These are phyloP conservation scores for Takifugu bimaculatus DNA, from an alignment of 2,113 vertebrate genomes.

Conservation along the genomic window DNA sequence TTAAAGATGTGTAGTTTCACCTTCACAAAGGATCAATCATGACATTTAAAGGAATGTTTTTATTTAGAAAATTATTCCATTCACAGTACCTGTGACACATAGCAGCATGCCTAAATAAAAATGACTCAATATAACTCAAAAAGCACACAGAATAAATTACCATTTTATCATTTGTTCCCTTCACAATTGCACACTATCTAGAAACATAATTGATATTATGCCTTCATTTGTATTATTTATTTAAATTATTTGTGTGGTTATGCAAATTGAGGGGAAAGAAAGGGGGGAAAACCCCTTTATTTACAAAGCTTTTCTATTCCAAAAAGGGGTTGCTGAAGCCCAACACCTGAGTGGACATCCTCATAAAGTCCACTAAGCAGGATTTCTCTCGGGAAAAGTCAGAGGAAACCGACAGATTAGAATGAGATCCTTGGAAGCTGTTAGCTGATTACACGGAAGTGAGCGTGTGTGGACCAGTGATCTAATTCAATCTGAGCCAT, in stretches of 20 bases:
- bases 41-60: background rate
- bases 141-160: too few relatives aligned
- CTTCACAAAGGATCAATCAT: background rate
- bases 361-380: slow-evolving; percentile 2
- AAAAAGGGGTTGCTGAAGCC: background rate
- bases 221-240: background rate
- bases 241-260: background rate
- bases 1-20: background rate
- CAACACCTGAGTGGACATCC: background rate
- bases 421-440: slow-evolving; percentile 40
- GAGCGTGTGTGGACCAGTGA: slow-evolving; percentile 25
- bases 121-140: too few relatives aligned
- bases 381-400: slow-evolving; percentile 13
- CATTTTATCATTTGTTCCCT: too few relatives aligned
- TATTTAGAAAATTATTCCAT: too few relatives aligned
- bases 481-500: slow-evolving; percentile 43
- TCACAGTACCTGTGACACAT: too few relatives aligned
- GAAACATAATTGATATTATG: background rate
- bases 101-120: too few relatives aligned
- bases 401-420: slow-evolving; percentile 37
- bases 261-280: too few relatives aligned
- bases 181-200: background rate
- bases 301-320: background rate
- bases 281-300: background rate
- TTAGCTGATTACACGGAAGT: slow-evolving; percentile 14